A percentile compares a stretch with the other conserved stretches of the same genome.
phyloP scores from a whole-genome alignment of 2,888 invertebrate genomes.

The Volucella inflata region DNA sequence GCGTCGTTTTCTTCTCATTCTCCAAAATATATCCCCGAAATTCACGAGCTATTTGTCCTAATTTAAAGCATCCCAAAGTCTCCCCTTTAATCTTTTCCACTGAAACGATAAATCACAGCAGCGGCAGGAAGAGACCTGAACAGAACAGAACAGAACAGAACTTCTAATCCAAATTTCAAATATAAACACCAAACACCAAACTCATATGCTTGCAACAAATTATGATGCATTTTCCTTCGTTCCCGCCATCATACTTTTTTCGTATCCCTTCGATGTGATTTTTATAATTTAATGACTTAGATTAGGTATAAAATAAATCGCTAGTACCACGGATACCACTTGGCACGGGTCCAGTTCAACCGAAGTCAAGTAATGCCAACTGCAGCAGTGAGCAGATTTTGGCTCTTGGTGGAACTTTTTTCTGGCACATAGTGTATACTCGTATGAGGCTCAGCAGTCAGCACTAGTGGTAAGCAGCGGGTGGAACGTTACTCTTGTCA shows the following conservation, averaged over 20 bases:
- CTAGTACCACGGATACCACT: conserved; percentile 27
- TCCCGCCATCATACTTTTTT: conserved; percentile 7
- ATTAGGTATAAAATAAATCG: conserved; percentile 64
- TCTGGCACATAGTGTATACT: conserved; percentile 33
- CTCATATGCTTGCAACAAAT: conserved; percentile 60
- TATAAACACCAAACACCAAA: conserved; percentile 30
- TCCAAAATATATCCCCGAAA: conserved; percentile 63
- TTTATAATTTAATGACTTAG: conserved; percentile 57
- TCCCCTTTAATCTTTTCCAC: conserved; percentile 53
- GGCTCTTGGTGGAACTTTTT: background rate
- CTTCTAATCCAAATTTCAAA: conserved; percentile 12
- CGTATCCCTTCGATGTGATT: background rate
- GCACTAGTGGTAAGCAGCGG: conserved; percentile 8
- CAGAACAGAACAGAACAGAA: background rate
- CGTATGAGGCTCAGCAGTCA: conserved; percentile 2
- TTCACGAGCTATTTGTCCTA: conserved; percentile 73
- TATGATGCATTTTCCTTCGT: conserved; percentile 49
- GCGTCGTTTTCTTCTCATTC: conserved; percentile 20
- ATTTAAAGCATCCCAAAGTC: conserved; percentile 56
- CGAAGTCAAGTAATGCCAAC: conserved; percentile 5
- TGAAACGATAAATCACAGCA: conserved; percentile 55
- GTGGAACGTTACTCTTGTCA: conserved; percentile 30
- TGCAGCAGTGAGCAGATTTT: background rate
- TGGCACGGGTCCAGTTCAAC: conserved; percentile 50
- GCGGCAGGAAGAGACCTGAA: background rate